phyloP scores from a whole-genome alignment of 2,797 vertebrate genomes.

The Gymnocypris eckloni region DNA sequence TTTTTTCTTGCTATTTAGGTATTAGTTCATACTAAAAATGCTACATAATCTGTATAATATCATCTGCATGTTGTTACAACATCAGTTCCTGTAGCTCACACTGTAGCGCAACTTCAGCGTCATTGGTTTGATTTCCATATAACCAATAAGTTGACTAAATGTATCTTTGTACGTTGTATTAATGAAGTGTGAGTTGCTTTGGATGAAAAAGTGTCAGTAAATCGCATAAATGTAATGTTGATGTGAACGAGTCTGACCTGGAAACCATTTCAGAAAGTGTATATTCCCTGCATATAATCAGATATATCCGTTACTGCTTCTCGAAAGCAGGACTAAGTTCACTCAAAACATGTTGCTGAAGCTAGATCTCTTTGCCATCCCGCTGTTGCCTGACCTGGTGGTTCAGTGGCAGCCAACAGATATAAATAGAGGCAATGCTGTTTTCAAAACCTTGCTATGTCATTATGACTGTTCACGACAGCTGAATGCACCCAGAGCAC shows the following conservation, averaged over 20 bases:
- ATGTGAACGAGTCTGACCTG: not conserved
- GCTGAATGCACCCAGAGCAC: constrained; percentile 42
- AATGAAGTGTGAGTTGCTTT: not conserved
- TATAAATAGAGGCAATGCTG: constrained; percentile 78
- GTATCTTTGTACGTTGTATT: not conserved
- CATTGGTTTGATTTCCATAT: not conserved
- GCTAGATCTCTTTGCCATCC: no score
- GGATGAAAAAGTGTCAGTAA: not conserved
- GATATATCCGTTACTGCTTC: no score
- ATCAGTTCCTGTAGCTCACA: not conserved
- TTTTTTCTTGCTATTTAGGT: no score
- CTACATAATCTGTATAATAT: no score
- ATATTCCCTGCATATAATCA: no score
- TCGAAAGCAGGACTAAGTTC: no score
- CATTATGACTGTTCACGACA: constrained; percentile 66
- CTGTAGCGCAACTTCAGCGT: not conserved
- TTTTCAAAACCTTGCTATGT: constrained; percentile 70
- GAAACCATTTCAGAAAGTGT: not conserved
- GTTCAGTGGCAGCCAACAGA: constrained; percentile 66
- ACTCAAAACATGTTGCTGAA: no score
- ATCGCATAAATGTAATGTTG: no score
- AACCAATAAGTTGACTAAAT: not conserved
- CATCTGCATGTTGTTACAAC: not conserved
- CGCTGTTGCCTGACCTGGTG: no score
- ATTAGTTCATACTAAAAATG: no score